Percentiles rank a stretch among this genome's conserved stretches.
phyloP scores from a whole-genome alignment of 2,797 vertebrate genomes.

The Naso thynnoides region DNA sequence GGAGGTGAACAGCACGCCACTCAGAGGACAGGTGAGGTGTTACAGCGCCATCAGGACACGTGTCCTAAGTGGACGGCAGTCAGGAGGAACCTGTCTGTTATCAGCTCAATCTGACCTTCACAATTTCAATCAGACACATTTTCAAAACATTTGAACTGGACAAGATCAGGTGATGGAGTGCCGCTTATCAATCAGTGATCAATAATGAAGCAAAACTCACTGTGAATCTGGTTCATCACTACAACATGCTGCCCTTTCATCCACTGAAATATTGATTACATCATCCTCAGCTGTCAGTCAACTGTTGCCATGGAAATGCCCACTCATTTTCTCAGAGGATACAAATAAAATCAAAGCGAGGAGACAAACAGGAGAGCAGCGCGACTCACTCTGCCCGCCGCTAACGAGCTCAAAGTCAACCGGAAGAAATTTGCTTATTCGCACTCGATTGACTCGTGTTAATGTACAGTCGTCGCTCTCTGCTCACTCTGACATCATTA shows the following conservation, averaged over 20 bases:
- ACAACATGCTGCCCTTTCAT: neutral
- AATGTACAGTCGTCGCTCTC: conserved; percentile 20
- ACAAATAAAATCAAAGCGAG: neutral
- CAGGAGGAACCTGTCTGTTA: too few species aligned
- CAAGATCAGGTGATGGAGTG: too few species aligned
- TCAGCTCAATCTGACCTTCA: too few species aligned
- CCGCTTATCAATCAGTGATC: too few species aligned
- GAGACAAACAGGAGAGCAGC: neutral
- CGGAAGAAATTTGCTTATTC: conserved; percentile 7
- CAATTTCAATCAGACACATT: too few species aligned
- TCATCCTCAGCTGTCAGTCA: conserved; percentile 1
- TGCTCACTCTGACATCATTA: conserved; percentile 44
- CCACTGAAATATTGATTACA: neutral
- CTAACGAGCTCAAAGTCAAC: conserved; percentile 13
- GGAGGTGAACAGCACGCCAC: too few species aligned
- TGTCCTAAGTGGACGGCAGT: too few species aligned
- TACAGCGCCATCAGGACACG: too few species aligned
- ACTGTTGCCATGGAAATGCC: neutral
- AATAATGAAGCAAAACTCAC: too few species aligned
- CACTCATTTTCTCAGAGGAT: neutral
- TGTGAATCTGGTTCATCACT: too few species aligned
- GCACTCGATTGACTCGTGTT: neutral
- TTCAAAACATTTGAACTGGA: too few species aligned
- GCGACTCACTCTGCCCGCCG: neutral
- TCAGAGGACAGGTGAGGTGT: too few species aligned